Base-by-base conservation (phyloP, 2,113 vertebrate species). In the Corapipo altera region DNA sequence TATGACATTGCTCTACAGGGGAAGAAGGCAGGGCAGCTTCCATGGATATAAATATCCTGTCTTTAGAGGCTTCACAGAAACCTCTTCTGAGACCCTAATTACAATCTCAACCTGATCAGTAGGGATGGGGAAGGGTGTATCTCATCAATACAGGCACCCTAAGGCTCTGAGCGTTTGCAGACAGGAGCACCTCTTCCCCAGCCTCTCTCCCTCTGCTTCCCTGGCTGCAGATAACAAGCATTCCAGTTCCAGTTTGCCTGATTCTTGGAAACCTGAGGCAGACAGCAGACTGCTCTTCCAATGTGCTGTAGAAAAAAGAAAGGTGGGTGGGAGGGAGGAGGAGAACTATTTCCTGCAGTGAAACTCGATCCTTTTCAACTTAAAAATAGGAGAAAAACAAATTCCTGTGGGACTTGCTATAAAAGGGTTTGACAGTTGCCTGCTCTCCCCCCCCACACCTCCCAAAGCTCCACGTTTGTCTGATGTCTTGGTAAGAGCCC, bases 321-420 rank as follows among this genome's bases (percentile, higher is more conserved):
- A 94, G 72, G 62, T 94, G 77, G 62, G 62, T 79, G 77, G 96
- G 94, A 97, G 95, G 88, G 88, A 96, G 87, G 95, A 97, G 88
- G 59, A 96, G 95, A 91, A 97, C 97, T 97, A 97, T 97, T 98
- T 98, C 98, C 98, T 98, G 97, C 97, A 95, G 93, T 96, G 97
- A 98, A 99, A 98, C 93, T 96, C 75, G 66, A 98, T 97, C 97
- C 91, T 93, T 93, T 97, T 96, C 96, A 95, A 97, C 97, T 97
- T 97, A 96, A 96, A 96, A 98, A 98, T 95, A 97, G 97, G 91
- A 97, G 96, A 97, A 97, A 93, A 97, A 95, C 93, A 92, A 89
- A 95, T 93, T 96, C 96, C 96, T 96, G 62, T 61, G 87, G 96
- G 97, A 85, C 95, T 79, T 94, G 94, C 96, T 97, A 78, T 91